Base-by-base conservation (phyloP, 23 tunicate genomes). In the Diplosoma virens region DNA sequence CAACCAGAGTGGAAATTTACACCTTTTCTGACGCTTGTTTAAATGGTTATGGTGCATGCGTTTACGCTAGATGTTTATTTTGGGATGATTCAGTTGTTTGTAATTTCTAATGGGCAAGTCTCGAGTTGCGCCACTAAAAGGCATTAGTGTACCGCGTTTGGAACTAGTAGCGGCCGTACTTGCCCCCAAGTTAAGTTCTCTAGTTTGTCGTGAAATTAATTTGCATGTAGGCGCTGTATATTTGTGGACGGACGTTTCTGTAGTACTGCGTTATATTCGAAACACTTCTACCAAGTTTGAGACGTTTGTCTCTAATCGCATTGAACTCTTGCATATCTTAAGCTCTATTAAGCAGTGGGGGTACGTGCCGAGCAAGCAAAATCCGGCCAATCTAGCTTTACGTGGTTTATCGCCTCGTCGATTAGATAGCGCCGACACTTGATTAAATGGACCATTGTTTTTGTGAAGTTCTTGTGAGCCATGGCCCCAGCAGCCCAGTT, bases 111-210 rank as follows among this genome's bases (percentile, higher is more conserved):
- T 56, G 37, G 46, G 68, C n/a, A 55, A 76, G 47, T 76, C 80
- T 1, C 18, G 80, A 56, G 68, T 56, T 2, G 31, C 69, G 23
- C 80, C 80, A 2, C 9, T 56, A 2, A 76, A 76, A 48, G 4
- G 5, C n/a, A 58, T 55, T 2, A 76, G 68, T 27, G 33, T 76
- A 23, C 47, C 80, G 2, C 21, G 80, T 3, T 25, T 55, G 31
- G 47, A 76, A 32, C 30, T 76, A 14, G 61, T 33, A 46, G 80
- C 69, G n/a, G 80, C 80, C 9, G 80, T 76, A 5, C 20, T 76
- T 27, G 67, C 60, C 26, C 69, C 48, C 22, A 30, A 76, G 25
- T 31, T 76, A 18, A 18, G 26, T 22, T 4, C 50, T 30, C 6
- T 9, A 4, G 28, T 76, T 11, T 6, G 26, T 11, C 47, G 30